These are phyloP conservation scores for Anolis apletophallus DNA, from an alignment of 2,797 vertebrate genomes.

Conservation along the genomic window DNA sequence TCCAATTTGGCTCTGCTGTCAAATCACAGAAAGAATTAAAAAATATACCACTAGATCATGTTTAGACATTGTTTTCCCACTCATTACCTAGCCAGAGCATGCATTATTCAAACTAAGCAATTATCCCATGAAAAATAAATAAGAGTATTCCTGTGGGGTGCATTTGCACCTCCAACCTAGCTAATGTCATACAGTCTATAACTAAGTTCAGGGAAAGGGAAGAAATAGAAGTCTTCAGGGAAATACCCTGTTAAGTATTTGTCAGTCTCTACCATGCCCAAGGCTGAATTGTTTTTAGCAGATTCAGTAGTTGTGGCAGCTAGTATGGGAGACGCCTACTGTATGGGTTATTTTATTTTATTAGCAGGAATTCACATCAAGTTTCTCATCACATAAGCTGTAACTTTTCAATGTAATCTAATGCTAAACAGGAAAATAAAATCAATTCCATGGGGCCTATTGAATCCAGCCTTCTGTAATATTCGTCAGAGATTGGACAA, in stretches of 20 bases:
- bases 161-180: constrained; percentile 54
- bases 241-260: constrained; percentile 53
- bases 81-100: constrained; percentile 71
- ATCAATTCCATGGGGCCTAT: not conserved
- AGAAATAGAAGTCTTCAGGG: constrained; percentile 43
- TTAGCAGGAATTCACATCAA: not conserved
- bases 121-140: constrained; percentile 78
- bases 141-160: constrained; percentile 66
- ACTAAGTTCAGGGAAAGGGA: constrained; percentile 31
- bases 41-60: constrained; percentile 49
- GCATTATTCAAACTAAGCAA: constrained; percentile 81
- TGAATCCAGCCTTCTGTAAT: not conserved
- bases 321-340: constrained; percentile 19
- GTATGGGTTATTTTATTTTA: not conserved
- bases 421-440: constrained; percentile 10
- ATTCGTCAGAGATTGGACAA: not conserved
- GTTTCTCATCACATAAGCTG: constrained; percentile 11
- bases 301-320: not conserved
- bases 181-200: constrained; percentile 55
- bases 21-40: constrained; percentile 43
- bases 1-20: constrained; percentile 32
- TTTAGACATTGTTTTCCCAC: constrained; percentile 65
- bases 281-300: constrained; percentile 39
- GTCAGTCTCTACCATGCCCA: constrained; percentile 48
- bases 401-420: not conserved